Evolutionary conservation across 2,797 vertebrate species (phyloP).

Genomic region (Rhynchotus rufescens): DNA sequence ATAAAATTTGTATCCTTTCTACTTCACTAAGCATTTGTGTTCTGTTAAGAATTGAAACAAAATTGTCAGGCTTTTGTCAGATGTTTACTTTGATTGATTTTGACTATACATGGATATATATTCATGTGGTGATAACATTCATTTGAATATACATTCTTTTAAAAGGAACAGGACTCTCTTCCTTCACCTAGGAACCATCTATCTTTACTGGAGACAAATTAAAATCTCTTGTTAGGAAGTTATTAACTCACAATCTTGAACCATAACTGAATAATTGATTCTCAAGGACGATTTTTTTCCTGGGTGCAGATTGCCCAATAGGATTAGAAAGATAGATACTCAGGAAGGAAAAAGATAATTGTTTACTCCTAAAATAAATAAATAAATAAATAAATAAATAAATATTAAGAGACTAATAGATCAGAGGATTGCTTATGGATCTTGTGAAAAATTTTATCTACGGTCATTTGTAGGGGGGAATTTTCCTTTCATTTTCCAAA

Average conservation of each 20-base stretch:
- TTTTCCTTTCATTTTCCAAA: not conserved
- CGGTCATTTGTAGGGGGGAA: not conserved
- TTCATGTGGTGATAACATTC: no score
- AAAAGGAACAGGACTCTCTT: no score
- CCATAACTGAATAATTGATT: not conserved
- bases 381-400: no score
- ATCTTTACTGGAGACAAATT: not conserved
- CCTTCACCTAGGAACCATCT: not conserved
- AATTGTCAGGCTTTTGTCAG: not conserved
- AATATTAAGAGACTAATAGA: not conserved
- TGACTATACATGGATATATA: no score
- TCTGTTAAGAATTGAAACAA: not conserved
- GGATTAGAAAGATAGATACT: not conserved
- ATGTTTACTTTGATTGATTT: not conserved
- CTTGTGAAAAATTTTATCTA: not conserved
- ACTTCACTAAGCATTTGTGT: not conserved
- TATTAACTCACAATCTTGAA: not conserved
- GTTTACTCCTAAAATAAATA: not conserved
- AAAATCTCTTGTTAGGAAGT: not conserved
- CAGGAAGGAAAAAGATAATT: not conserved
- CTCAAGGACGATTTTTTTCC: not conserved
- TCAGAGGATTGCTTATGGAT: not conserved
- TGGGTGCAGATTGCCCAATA: not conserved
- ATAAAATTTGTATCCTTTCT: not conserved
- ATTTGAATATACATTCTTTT: not conserved